A percentile compares a stretch with the other conserved stretches of the same genome.
Conservation (phyloP, 2,888 invertebrate genomes). For the Metellina segmentata region DNA sequence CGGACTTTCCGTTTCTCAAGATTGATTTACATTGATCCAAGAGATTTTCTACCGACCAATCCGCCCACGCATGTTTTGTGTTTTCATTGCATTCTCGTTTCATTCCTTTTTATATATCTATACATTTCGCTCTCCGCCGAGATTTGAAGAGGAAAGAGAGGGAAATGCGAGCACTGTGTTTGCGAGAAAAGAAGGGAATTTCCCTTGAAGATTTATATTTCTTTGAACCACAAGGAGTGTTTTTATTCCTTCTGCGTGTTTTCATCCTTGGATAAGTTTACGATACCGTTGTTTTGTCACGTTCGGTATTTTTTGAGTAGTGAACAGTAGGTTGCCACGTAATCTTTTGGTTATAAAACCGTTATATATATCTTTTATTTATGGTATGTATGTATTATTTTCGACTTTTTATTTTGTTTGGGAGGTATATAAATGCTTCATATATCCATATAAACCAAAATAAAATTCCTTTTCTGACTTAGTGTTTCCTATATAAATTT, state of each 20-base stretch:
- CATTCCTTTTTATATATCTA: not conserved
- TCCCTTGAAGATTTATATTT: conserved; percentile 25
- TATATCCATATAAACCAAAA: no score
- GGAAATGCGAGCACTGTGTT: not conserved
- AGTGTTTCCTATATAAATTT: no score
- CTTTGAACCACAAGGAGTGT: conserved; percentile 19
- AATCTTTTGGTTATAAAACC: conserved; percentile 1
- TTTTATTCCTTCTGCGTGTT: conserved; percentile 8
- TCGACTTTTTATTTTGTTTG: not conserved
- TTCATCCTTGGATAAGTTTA: not conserved
- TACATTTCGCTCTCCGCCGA: not conserved
- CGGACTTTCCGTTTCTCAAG: conserved; percentile 20
- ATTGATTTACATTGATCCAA: conserved; percentile 40
- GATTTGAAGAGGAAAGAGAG: not conserved
- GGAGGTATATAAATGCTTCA: not conserved
- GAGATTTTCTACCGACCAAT: conserved; percentile 27
- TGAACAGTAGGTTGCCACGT: not conserved
- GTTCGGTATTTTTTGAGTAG: not conserved
- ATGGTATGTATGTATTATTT: not conserved
- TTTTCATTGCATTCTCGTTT: conserved; percentile 14
- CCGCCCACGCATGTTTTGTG: conserved; percentile 27
- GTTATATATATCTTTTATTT: not conserved
- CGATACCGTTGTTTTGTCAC: not conserved
- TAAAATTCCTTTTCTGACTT: no score
- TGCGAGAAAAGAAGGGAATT: conserved; percentile 17